A percentile compares a stretch with the other conserved stretches of the same genome.
Evolutionary conservation across 2,113 vertebrate species (phyloP).

Genomic region (Saimiri boliviensis): DNA sequence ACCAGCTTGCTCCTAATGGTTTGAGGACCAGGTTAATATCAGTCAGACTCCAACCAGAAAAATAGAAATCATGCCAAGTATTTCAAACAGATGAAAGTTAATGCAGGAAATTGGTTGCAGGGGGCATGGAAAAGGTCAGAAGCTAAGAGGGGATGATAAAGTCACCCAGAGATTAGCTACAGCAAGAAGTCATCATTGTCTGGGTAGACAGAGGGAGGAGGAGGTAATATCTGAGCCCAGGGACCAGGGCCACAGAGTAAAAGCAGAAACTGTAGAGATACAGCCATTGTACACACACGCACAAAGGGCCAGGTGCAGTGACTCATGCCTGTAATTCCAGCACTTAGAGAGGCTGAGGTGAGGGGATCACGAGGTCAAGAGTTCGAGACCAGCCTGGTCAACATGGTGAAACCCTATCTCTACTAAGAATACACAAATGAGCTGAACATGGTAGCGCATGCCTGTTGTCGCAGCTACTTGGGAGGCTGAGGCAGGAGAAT

Average conservation of each 20-base stretch:
- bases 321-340: too few relatives aligned
- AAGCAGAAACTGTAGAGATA: neutral
- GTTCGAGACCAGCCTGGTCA: too few relatives aligned
- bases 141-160: neutral
- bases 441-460: too few relatives aligned
- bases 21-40: too few relatives aligned
- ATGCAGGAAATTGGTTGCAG: neutral
- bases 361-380: too few relatives aligned
- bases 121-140: neutral
- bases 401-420: too few relatives aligned
- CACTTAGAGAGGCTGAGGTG: too few relatives aligned
- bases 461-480: too few relatives aligned
- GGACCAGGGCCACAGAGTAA: neutral
- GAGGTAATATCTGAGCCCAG: neutral
- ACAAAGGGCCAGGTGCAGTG: too few relatives aligned
- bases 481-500: too few relatives aligned
- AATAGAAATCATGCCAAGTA: neutral
- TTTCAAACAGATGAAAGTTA: neutral
- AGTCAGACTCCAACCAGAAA: neutral
- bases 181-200: neutral
- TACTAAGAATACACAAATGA: too few relatives aligned
- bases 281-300: neutral
- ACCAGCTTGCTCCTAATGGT: too few relatives aligned
- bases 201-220: neutral
- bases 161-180: neutral